Conservation (phyloP, 2,797 vertebrate genomes). For the Eutrigla gurnardus region DNA sequence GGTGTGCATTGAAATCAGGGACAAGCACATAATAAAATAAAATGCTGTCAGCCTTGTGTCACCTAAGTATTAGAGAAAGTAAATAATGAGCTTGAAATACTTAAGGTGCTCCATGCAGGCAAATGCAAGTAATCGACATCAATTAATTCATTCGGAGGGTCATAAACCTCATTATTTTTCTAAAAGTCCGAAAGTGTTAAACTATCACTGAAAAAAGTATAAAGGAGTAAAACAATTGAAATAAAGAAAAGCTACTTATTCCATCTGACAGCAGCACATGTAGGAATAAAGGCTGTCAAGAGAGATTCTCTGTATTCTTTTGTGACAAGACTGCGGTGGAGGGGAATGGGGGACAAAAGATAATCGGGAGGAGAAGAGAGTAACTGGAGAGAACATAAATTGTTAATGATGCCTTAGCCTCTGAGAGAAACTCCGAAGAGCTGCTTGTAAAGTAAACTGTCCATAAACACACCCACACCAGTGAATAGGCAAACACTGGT, state of each 20-base stretch:
- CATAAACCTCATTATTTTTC: neutral
- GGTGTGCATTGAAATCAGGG: neutral
- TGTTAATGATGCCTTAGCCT: conserved; percentile 60
- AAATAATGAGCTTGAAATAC: neutral
- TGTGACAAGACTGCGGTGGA: conserved; percentile 30
- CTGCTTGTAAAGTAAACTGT: conserved; percentile 57
- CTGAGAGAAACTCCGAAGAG: conserved; percentile 50
- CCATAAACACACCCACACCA: conserved; percentile 56
- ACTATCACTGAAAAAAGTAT: neutral
- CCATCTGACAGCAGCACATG: conserved; percentile 34
- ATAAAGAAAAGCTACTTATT: conserved; percentile 8
- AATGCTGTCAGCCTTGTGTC: neutral
- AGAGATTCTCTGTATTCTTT: conserved; percentile 27
- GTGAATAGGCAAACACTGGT: conserved; percentile 50
- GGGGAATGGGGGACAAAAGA: conserved; percentile 19
- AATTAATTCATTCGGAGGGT: conserved; percentile 11
- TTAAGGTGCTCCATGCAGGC: conserved; percentile 2
- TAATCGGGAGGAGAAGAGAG: conserved; percentile 40
- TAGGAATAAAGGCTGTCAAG: conserved; percentile 37
- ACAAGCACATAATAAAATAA: neutral
- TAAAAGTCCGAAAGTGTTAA: conserved; percentile 1
- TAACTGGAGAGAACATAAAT: conserved; percentile 63
- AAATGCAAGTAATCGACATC: conserved; percentile 11
- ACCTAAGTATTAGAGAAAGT: neutral
- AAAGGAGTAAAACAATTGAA: neutral